Conservation (phyloP, 64 coral and sea anemone species). For the Acropora tenuis region DNA sequence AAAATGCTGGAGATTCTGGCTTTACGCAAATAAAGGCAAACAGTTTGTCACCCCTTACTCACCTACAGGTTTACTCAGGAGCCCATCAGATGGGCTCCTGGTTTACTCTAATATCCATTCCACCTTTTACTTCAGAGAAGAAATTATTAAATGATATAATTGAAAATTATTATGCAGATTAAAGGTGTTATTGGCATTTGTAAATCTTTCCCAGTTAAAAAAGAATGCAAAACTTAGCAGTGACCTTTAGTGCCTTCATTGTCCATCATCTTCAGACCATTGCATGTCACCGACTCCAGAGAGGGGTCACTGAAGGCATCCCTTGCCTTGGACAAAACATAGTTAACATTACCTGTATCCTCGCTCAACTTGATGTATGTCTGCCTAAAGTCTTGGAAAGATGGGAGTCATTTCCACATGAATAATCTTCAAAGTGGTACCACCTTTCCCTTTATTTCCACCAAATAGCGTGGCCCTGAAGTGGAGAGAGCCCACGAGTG, state of each 20-base stretch:
- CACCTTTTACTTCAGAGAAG: too few species aligned
- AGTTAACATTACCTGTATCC: conserved; percentile 64
- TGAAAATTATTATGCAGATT: too few species aligned
- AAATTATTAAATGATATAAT: too few species aligned
- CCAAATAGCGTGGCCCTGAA: conserved; percentile 57
- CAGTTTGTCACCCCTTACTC: too few species aligned
- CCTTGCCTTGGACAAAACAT: conserved; percentile 50
- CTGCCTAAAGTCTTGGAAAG: conserved; percentile 59
- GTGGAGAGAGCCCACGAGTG: not conserved
- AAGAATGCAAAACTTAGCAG: not conserved
- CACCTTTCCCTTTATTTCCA: conserved; percentile 51
- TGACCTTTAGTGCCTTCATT: conserved; percentile 66
- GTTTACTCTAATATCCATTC: too few species aligned
- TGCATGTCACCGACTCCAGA: conserved; percentile 51
- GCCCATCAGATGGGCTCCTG: too few species aligned
- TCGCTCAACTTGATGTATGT: conserved; percentile 60
- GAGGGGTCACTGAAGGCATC: conserved; percentile 53
- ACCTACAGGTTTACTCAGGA: too few species aligned
- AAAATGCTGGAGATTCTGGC: too few species aligned
- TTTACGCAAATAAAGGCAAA: too few species aligned
- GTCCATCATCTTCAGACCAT: conserved; percentile 60
- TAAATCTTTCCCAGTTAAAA: not conserved
- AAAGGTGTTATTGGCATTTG: not conserved
- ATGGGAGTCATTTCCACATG: conserved; percentile 52
- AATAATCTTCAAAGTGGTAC: conserved; percentile 55